phyloP scores from a whole-genome alignment of 1,140 invertebrate species.

The Caenorhabditis elegans region WBcel235 BX284606.5:2825001-2825500 shows the following conservation, averaged over 20 bases:
- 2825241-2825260: constrained; percentile 52
- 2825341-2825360: too few species aligned
- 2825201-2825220: constrained; percentile 52
- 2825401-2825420: constrained; percentile 53
- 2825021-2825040: not conserved
- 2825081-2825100: constrained; percentile 38
- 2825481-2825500: not conserved
- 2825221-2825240: constrained; percentile 44
- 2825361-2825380: constrained; percentile 50
- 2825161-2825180: constrained; percentile 39
- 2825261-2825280: constrained; percentile 53
- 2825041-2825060: not conserved
- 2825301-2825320: constrained; percentile 58
- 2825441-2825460: constrained; percentile 54
- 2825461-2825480: constrained; percentile 55
- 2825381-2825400: constrained; percentile 53
- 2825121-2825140: not conserved
- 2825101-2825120: constrained; percentile 29
- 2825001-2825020: not conserved
- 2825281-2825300: constrained; percentile 55
- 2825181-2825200: constrained; percentile 53
- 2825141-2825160: not conserved
- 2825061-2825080: not conserved
- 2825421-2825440: constrained; percentile 46
- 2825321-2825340: too few species aligned